Base-by-base conservation (phyloP, 2,113 vertebrate genomes). In the Gasterosteus nipponicus region DNA sequence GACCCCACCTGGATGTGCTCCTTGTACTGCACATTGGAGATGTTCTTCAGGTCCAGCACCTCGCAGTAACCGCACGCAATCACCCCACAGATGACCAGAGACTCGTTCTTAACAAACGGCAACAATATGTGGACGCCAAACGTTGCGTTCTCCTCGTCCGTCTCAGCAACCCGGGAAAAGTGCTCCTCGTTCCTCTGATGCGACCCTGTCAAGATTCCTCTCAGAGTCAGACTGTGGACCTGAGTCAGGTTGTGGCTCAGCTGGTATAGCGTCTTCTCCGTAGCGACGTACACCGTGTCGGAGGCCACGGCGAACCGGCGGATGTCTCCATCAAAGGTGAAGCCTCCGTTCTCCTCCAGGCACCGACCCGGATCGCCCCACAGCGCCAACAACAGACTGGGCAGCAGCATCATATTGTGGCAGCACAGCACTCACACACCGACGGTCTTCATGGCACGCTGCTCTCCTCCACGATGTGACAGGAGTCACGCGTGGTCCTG, bases 71-170 rank as follows among this genome's bases (percentile, higher is more conserved):
- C 95, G 0, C 73, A 75, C 12, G 68, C 51, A 58, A 81, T 79
- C 16, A 92, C 94, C 78, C 96, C 97, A 83, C 97, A 97, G 31
- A 88, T 93, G 78, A 99, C 86, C 86, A 97, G 31, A 0, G 73
- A 84, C 0, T 74, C 16, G 41, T 93, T 91, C 76, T 88, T 53
- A 18, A 79, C 72, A 87, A 95, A 94, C 49, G 95, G 92, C 59
- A 97, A 77, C 68, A 98, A 89, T 38, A 96, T 84, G 86, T 85
- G 90, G 2, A 93, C 33, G 0, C 11, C 71, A 35, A 89, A 62
- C 7, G 68, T 78, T 3, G 19, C 7, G 26, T 87, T 80, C 22
- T 19, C 11, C 2, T n/a, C 8, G 5, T 29, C 33, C 29, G 53
- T 15, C 2, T n/a, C 54, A 19, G 83, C 51, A 33, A 89, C 81